A percentile compares a stretch with the other conserved stretches of the same genome.
Evolutionary conservation across 1,140 invertebrate species (phyloP).

Genomic region (Gonioctena quinquepunctata): DNA sequence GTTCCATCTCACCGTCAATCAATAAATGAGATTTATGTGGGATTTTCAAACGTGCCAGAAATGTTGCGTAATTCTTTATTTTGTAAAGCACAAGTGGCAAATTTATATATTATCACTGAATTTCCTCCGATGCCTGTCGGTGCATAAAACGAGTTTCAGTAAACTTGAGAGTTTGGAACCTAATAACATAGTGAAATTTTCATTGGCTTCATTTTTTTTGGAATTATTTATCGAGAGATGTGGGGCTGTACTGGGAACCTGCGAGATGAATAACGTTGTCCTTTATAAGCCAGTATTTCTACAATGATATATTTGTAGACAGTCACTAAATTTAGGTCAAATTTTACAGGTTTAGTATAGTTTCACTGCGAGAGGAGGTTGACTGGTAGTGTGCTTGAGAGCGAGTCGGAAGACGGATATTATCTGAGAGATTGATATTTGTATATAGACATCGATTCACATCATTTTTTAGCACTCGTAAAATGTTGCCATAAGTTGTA

Average conservation of each 20-base stretch:
- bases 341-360: slow-evolving; percentile 48
- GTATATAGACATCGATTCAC: slow-evolving; percentile 34
- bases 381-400: slow-evolving; percentile 20
- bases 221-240: background rate
- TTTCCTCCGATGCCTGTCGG: too few relatives aligned
- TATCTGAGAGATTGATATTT: background rate
- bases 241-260: slow-evolving; percentile 27
- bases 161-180: too few relatives aligned
- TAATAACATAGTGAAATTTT: background rate
- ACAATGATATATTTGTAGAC: slow-evolving; percentile 38
- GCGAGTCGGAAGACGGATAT: slow-evolving; percentile 11
- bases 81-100: slow-evolving; percentile 10
- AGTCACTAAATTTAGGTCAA: slow-evolving; percentile 53
- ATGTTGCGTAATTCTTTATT: slow-evolving; percentile 19
- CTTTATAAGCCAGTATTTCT: slow-evolving; percentile 51
- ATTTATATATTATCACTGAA: too few relatives aligned
- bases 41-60: slow-evolving; percentile 23
- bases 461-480: slow-evolving; percentile 41
- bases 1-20: background rate
- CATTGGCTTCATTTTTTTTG: background rate
- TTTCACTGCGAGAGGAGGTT: slow-evolving; percentile 25
- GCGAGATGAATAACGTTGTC: slow-evolving; percentile 22
- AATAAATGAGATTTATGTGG: background rate
- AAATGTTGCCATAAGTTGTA: slow-evolving; percentile 37
- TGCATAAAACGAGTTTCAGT: too few relatives aligned